These are phyloP conservation scores for Notodonta dromedarius DNA, from an alignment of 2,888 invertebrate genomes.

Conservation along the genomic window DNA sequence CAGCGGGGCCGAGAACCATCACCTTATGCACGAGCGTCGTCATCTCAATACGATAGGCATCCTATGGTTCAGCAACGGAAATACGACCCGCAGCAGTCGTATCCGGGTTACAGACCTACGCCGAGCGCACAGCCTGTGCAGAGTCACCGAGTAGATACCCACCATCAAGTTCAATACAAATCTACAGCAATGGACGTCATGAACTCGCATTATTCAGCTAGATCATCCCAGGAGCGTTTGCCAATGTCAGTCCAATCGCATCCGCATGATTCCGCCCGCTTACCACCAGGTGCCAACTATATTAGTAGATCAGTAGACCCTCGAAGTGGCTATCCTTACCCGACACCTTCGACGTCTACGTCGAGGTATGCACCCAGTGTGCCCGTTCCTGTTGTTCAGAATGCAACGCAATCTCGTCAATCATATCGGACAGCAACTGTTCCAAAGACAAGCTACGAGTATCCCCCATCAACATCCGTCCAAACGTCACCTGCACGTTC, in stretches of 20 bases:
- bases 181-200: conserved; percentile 60
- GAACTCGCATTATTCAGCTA: conserved; percentile 60
- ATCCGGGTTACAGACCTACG: conserved; percentile 72
- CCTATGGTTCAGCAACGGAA: conserved; percentile 65
- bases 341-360: conserved; percentile 68
- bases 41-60: conserved; percentile 70
- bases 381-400: conserved; percentile 61
- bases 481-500: conserved; percentile 70
- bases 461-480: conserved; percentile 58
- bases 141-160: conserved; percentile 66
- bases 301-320: conserved; percentile 59
- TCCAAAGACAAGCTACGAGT: conserved; percentile 69
- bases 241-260: conserved; percentile 60
- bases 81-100: conserved; percentile 76
- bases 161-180: conserved; percentile 67
- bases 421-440: conserved; percentile 59
- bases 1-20: conserved; percentile 69
- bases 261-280: conserved; percentile 58
- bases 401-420: conserved; percentile 57
- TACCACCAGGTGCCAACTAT: conserved; percentile 64
- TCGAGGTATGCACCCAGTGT: conserved; percentile 60
- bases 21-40: conserved; percentile 56
- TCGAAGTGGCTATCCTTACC: conserved; percentile 65
- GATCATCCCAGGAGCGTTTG: conserved; percentile 64
- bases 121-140: conserved; percentile 59